Conservation (phyloP, 2,888 invertebrate species). For the Cryptus viduatorius region DNA sequence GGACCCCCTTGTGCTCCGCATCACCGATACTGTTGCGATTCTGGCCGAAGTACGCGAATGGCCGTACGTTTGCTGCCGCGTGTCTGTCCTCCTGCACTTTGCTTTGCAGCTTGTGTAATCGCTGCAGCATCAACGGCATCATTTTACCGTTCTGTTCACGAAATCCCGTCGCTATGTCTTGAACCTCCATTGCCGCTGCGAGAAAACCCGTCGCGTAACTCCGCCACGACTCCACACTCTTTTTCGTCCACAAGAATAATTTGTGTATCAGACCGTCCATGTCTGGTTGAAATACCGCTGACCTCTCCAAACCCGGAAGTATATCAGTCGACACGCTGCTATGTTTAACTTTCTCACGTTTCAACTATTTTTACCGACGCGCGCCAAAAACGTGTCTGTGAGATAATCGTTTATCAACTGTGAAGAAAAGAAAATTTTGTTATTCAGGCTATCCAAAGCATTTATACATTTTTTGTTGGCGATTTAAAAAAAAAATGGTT, state of each 20-base stretch:
- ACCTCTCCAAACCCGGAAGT: conserved; percentile 97
- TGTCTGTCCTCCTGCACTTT: conserved; percentile 85
- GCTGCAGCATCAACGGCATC: conserved; percentile 94
- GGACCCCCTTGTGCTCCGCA: conserved; percentile 78
- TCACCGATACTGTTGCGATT: conserved; percentile 76
- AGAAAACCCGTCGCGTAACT: conserved; percentile 97
- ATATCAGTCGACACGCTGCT: conserved; percentile 95
- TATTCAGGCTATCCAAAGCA: neutral
- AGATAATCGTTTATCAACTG: conserved; percentile 96
- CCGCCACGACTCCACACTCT: conserved; percentile 94
- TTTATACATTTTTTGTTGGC: neutral
- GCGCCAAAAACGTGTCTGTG: conserved; percentile 93
- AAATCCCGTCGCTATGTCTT: conserved; percentile 96
- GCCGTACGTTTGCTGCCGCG: conserved; percentile 82
- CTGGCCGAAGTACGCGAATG: conserved; percentile 87
- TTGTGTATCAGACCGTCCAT: conserved; percentile 94
- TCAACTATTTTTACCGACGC: conserved; percentile 89
- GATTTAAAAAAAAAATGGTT: too few species aligned
- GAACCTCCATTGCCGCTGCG: conserved; percentile 98
- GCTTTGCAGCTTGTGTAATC: conserved; percentile 91
- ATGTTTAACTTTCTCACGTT: conserved; percentile 93
- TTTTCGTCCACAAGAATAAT: conserved; percentile 96
- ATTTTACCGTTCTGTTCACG: conserved; percentile 94
- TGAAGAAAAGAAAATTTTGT: conserved; percentile 66
- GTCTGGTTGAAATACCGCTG: conserved; percentile 96